Evolutionary conservation across 64 coral and sea anemone genomes (phyloP), one percentile per base, ranked within the genome.

Genomic region (Actinia tenebrosa): DNA sequence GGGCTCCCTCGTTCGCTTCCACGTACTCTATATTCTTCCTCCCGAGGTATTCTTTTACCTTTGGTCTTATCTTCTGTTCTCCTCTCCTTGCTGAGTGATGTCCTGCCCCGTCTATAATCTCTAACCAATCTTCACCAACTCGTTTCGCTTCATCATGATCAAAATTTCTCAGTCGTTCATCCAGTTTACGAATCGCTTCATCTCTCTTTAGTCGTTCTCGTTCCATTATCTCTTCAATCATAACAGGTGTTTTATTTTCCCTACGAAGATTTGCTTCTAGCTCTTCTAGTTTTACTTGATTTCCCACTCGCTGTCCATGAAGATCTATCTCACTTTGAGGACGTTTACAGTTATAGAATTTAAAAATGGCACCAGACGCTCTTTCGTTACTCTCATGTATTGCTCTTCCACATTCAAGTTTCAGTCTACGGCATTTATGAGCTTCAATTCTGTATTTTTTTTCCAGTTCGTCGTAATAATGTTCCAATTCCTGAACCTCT

Each of bases 21-120:
- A 9, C 71, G 45, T 84, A 89, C 30, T 62, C 61, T 15, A 25
- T 15, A 56, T 85, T 53, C 53, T 27, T 87, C 55, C 83, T 59
- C 26, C 27, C 60, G 13, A 88, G 69, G 44, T 62, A 78, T 4
- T 14, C 79, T 62, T 93, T 80, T 19, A 93, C 91, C 80, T 84
- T 88, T 79, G 91, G 92, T 86, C 87, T 66, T 53, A 93, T 89
- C 62, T 80, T 89, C 55, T 93, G 92, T 81, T 88, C 52, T 23
- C 89, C 77, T 23, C 89, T 85, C 4, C 23, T 23, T 20, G 75
- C 19, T 11, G 87, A 89, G 79, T 93, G 87, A 54, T 89, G 83
- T 30, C 91, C 91, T 54, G 91, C 91, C 8, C 91, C 91, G 69
- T 89, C 91, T 54, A 93, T 93, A 60, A 93, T 93, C 53, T 93